Evolutionary conservation across 2,113 vertebrate genomes (phyloP).

Genomic region (Hypocryptadius cinnamomeus): DNA sequence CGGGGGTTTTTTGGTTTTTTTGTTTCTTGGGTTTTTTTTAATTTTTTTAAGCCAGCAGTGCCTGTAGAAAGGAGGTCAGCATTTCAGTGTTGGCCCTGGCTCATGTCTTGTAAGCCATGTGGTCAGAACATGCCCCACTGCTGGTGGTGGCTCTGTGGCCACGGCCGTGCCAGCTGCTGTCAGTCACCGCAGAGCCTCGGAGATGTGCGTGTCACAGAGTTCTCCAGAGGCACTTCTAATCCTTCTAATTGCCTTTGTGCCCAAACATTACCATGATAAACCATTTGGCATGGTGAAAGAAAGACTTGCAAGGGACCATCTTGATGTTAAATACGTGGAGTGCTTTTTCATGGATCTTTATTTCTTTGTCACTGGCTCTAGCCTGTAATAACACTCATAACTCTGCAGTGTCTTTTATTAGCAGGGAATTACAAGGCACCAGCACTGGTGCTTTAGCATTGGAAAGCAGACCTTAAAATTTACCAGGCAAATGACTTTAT

Average conservation of each 20-base stretch:
- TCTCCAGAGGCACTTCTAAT: not conserved
- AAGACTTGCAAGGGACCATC: not conserved
- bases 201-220: not conserved
- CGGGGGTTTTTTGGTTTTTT: no score
- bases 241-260: not conserved
- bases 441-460: not conserved
- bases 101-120: not conserved
- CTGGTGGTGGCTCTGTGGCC: not conserved
- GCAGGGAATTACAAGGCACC: not conserved
- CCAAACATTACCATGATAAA: not conserved
- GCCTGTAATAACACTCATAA: not conserved
- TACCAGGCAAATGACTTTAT: not conserved
- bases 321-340: not conserved
- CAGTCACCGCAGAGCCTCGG: not conserved
- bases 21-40: no score
- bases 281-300: not conserved
- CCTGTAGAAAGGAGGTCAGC: not conserved
- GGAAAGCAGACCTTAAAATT: not conserved
- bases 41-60: not conserved
- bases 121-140: not conserved
- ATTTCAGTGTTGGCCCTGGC: not conserved
- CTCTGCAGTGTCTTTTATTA: not conserved
- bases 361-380: not conserved
- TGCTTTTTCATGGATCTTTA: not conserved
- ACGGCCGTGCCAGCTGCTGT: not conserved